These are phyloP conservation scores for Pocota personata DNA, from an alignment of 2,888 invertebrate species.

Conservation along the genomic window DNA sequence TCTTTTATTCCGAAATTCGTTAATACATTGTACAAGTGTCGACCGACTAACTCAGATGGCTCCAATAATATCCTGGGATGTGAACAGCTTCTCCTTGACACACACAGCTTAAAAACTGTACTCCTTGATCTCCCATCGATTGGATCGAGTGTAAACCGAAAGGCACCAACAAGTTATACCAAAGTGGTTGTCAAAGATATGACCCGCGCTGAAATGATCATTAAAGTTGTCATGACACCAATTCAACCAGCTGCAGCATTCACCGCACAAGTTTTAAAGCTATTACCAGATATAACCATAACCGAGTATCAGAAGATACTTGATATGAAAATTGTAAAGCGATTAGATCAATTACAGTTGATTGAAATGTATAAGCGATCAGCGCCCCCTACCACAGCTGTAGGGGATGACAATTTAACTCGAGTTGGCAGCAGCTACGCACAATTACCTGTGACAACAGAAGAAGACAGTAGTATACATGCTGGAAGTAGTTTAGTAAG, in stretches of 20 bases:
- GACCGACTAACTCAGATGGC: constrained; percentile 85
- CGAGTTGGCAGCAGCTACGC: constrained; percentile 26
- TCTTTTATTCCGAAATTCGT: constrained; percentile 98
- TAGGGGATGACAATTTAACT: constrained; percentile 43
- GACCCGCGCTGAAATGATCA: constrained; percentile 98
- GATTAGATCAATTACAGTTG: constrained; percentile 84
- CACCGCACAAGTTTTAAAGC: constrained; percentile 93
- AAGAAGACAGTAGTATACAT: constrained; percentile 50
- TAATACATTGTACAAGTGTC: constrained; percentile 94
- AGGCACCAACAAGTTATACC: constrained; percentile 94
- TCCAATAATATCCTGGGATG: constrained; percentile 89
- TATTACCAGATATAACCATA: constrained; percentile 94
- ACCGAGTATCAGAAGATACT: constrained; percentile 96
- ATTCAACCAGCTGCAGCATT: constrained; percentile 90
- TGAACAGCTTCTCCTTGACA: constrained; percentile 96
- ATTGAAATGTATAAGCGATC: constrained; percentile 85
- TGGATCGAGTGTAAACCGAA: constrained; percentile 93
- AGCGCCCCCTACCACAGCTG: constrained; percentile 75
- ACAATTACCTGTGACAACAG: neutral
- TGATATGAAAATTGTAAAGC: constrained; percentile 94
- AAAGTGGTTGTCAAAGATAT: constrained; percentile 91
- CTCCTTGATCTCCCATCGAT: constrained; percentile 97
- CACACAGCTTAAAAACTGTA: constrained; percentile 96
- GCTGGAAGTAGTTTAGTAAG: constrained; percentile 39
- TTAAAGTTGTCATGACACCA: constrained; percentile 99